Evolutionary conservation across 2,113 vertebrate species (phyloP), one percentile per base, ranked within the genome.

Genomic region (Heterotis niloticus): DNA sequence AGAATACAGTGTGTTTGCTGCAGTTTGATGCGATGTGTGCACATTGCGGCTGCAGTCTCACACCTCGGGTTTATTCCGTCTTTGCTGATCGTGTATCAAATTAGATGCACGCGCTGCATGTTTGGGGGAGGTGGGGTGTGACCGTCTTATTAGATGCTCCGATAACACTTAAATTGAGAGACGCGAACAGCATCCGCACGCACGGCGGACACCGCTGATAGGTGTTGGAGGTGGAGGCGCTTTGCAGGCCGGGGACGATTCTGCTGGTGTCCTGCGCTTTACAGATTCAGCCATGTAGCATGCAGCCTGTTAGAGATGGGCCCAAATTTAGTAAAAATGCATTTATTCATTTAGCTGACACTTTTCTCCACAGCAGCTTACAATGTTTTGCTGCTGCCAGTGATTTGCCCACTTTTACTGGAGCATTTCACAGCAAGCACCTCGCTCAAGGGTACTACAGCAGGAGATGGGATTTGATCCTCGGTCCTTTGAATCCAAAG

Each of bases 101-200:
- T 56, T 23, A 23, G 51, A 26, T 4, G 26, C n/a, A 56, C 52
- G 23, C 24, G 14, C 71, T 12, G 54, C 18, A 76, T 65, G 66
- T 60, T 16, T 29, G 66, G 57, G 54, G 56, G 52, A 1, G 26
- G 16, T 44, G n/a, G 1, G 23, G 72, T 75, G 72, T 18, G 72
- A 75, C 72, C 56, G 23, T 60, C n/a, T 24, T 0, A 18, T 24
- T 56, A n/a, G n/a, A 51, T 54, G 23, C 10, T 20, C 65, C 28
- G 28, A 70, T 78, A 78, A 24, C 77, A 13, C 77, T 60, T 78
- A 17, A 68, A 67, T 77, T 77, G 70, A 60, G 54, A 78, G 26
- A 57, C 59, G 65, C 3, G 66, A 78, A 20, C 10, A 18, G 66
- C 18, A 23, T 78, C 66, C 1, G 65, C 56, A 34, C 28, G 44